Conservation (phyloP, 1,140 invertebrate genomes). For the Magallana angulata region DNA sequence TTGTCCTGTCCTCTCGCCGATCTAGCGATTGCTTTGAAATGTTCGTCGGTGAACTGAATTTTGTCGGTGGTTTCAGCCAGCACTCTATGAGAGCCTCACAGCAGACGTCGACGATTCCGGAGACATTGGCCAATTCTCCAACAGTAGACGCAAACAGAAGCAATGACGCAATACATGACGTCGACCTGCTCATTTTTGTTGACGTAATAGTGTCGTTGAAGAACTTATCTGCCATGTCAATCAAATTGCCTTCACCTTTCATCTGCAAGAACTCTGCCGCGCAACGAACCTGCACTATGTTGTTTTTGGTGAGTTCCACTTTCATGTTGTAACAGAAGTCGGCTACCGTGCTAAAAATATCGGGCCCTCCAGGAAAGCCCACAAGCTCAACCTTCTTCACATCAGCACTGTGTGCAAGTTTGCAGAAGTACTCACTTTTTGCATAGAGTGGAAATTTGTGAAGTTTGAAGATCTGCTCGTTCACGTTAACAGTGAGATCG, state of each 20-base stretch:
- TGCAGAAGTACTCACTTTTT: slow-evolving; percentile 76
- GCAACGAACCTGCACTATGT: slow-evolving; percentile 74
- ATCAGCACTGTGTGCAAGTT: slow-evolving; percentile 62
- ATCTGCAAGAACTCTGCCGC: slow-evolving; percentile 76
- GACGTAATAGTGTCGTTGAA: slow-evolving; percentile 74
- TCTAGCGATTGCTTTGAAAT: slow-evolving; percentile 59
- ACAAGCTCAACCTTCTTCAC: slow-evolving; percentile 66
- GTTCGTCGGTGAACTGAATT: slow-evolving; percentile 64
- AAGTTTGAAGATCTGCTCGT: slow-evolving; percentile 69
- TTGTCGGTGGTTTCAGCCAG: slow-evolving; percentile 71
- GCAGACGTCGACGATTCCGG: slow-evolving; percentile 68
- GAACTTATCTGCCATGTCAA: slow-evolving; percentile 75
- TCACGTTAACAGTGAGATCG: slow-evolving; percentile 73
- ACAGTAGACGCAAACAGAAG: slow-evolving; percentile 67
- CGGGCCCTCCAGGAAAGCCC: slow-evolving; percentile 76
- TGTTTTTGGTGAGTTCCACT: slow-evolving; percentile 71
- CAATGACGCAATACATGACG: slow-evolving; percentile 64
- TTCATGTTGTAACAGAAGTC: slow-evolving; percentile 78
- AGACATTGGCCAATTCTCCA: slow-evolving; percentile 70
- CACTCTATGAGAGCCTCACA: slow-evolving; percentile 74
- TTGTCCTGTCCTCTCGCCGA: slow-evolving; percentile 55
- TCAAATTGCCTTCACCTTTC: slow-evolving; percentile 72
- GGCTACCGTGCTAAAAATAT: slow-evolving; percentile 74
- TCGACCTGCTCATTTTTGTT: slow-evolving; percentile 72
- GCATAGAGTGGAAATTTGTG: slow-evolving; percentile 78